Evolutionary conservation across 2,797 vertebrate genomes (phyloP), one percentile per base, ranked within the genome.

Genomic region (Novumbra hubbsi): DNA sequence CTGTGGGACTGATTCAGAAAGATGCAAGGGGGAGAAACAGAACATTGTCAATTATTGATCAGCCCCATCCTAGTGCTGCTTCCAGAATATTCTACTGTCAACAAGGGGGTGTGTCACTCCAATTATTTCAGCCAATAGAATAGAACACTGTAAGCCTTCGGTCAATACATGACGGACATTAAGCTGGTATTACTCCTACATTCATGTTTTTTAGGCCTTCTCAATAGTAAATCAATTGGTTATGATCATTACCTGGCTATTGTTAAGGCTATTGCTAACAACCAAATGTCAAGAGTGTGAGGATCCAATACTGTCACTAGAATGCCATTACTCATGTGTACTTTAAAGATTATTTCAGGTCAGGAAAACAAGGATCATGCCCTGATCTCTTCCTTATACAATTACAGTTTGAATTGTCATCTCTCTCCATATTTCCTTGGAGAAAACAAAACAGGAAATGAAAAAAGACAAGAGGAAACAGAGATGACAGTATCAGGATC

Each of bases 401-500:
- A 48, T 30, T 27, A 30, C 28, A 30, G 15, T 70, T 2, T 19
- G 21, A 28, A 32, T 7, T 9, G 16, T 3, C 16, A 19, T 34
- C 19, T 34, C 64, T 70, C 30, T 57, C 24, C 24, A 57, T 84
- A 81, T 85, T 85, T 88, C 84, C 74, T 66, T 75, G 70, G 78
- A 75, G 78, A 71, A 72, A 85, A 57, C 9, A 24, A n/a, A 57
- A 87, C 85, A 81, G 83, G 80, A 86, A 70, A 78, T 79, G 72
- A 84, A 81, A 81, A 38, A 27, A 70, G 84, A 75, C 73, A 76
- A 77, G 73, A 85, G 88, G 80, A 82, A 84, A 84, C 84, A 83
- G 83, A 73, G 32, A 78, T 87, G 88, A 89, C 86, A 79, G 83
- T 88, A 92, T 91, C 87, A 89, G 83, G 83, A 77, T 87, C 73